A percentile compares a stretch with the other conserved stretches of the same genome.
Conservation (phyloP, 2,113 vertebrate species). For the Passerina amoena region DNA sequence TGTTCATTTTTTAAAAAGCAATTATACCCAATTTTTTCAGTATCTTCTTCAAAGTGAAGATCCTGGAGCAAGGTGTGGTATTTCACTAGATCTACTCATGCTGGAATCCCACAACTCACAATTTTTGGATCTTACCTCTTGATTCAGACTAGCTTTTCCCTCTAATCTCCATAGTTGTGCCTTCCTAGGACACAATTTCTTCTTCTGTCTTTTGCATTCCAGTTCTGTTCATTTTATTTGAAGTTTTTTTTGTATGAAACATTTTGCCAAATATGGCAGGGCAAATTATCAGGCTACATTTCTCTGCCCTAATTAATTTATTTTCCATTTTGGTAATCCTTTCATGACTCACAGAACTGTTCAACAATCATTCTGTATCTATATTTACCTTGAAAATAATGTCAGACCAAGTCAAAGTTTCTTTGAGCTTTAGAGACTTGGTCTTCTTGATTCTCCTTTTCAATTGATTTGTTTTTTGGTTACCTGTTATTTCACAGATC, state of each 20-base stretch:
- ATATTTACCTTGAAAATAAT: neutral
- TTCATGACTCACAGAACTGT: neutral
- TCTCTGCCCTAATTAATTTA: neutral
- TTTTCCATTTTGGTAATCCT: neutral
- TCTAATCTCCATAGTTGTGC: neutral
- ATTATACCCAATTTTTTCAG: neutral
- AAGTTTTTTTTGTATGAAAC: neutral
- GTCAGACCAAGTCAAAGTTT: neutral
- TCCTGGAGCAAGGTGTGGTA: neutral
- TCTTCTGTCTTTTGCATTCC: neutral
- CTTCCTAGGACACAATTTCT: neutral
- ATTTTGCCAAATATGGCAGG: neutral
- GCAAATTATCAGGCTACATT: neutral
- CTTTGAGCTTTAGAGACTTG: neutral
- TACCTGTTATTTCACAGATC: neutral
- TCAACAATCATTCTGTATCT: neutral
- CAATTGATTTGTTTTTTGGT: neutral
- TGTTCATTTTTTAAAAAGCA: accelerated
- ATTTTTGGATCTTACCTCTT: neutral
- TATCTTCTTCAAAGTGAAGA: neutral
- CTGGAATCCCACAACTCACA: neutral
- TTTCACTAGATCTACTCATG: neutral
- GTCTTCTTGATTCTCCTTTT: neutral
- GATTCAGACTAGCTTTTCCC: neutral
- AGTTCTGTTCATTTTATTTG: neutral